Evolutionary conservation across 2,888 invertebrate species (phyloP), one percentile per base, ranked within the genome.

Genomic region (Nysson spinosus): DNA sequence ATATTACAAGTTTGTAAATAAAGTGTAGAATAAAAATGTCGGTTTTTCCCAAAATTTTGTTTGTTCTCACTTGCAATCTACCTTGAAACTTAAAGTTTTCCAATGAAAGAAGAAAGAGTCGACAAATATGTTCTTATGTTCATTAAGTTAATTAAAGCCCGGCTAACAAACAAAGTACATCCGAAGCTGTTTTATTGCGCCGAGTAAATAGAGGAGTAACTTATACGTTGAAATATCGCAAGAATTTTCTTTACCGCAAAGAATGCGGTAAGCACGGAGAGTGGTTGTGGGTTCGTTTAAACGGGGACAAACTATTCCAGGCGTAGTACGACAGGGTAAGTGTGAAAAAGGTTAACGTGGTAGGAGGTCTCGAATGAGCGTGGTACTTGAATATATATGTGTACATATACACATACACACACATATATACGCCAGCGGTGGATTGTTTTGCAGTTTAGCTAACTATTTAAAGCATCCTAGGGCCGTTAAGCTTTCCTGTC

Each of bases 391-490:
- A n/a, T n/a, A n/a, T n/a, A n/a, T n/a, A n/a, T n/a, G n/a, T n/a
- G n/a, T n/a, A n/a, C n/a, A n/a, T n/a, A n/a, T n/a, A n/a, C n/a
- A n/a, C n/a, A n/a, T n/a, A n/a, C n/a, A n/a, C n/a, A n/a, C n/a
- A 30, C 44, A 19, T 14, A 51, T 42, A 35, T 37, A 57, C 19
- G 46, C 20, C 19, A 14, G 44, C 40, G 40, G 50, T 26, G 47
- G 47, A 80, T 78, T 77, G 78, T 78, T 79, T 75, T 69, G 63
- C 69, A 78, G 72, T 77, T 75, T 24, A 46, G 65, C 55, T 62
- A 80, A 80, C 77, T 78, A 80, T 79, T 80, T 69, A 61, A 78
- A 71, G 72, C 67, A 76, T 70, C 57, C 69, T 19, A 50, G 26
- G 63, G 50, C 44, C 52, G 55, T 67, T 47, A 47, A 61, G 61